Evolutionary conservation across 1,140 invertebrate species (phyloP).

Genomic region (Scaptomyza hsui): DNA sequence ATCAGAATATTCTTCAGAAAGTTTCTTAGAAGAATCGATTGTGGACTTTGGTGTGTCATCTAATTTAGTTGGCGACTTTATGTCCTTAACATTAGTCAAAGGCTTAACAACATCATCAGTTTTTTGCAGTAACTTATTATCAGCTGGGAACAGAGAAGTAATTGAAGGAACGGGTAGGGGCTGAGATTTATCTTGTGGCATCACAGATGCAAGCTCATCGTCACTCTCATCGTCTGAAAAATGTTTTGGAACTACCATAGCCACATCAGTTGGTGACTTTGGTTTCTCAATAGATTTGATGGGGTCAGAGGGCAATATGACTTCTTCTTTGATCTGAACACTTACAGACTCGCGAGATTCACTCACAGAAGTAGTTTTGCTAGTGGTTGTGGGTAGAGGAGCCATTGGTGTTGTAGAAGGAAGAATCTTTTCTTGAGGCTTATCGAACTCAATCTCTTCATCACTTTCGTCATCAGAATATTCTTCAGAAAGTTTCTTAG

Average conservation of each 20-base stretch:
- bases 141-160: neutral
- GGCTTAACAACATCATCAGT: constrained; percentile 5
- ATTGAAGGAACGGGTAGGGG: neutral
- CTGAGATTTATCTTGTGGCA: constrained; percentile 1
- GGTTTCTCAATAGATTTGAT: constrained; percentile 12
- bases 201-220: constrained; percentile 7
- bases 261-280: constrained; percentile 13
- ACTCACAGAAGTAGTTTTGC: constrained; percentile 1
- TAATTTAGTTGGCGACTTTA: neutral
- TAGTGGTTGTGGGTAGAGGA: neutral
- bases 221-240: constrained; percentile 30
- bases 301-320: neutral
- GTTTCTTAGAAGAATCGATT: constrained; percentile 11
- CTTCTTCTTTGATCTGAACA: constrained; percentile 7
- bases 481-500: constrained; percentile 1
- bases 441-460: constrained; percentile 5
- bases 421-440: neutral
- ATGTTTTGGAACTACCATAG: constrained; percentile 9
- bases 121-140: constrained; percentile 7
- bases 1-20: constrained; percentile 26
- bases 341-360: constrained; percentile 1
- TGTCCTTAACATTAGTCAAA: neutral
- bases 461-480: constrained; percentile 24
- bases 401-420: neutral
- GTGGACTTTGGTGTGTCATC: constrained; percentile 31